Percentiles rank a stretch among this genome's conserved stretches.
phyloP scores from a whole-genome alignment of 1,140 invertebrate genomes.

The Acromyrmex charruanus region DNA sequence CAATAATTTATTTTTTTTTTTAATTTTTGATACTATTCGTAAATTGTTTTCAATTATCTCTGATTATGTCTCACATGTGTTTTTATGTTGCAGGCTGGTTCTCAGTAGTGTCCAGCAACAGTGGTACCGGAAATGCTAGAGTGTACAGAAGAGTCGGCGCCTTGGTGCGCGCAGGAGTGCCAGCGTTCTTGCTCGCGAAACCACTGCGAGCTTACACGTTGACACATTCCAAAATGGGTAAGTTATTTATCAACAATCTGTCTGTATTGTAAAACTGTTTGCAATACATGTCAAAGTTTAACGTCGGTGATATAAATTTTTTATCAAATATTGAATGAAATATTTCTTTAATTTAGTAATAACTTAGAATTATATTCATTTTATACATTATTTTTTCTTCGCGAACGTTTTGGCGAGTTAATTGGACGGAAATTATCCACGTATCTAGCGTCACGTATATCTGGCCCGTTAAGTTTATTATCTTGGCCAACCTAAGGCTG shows the following conservation, averaged over 20 bases:
- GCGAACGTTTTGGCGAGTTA: not conserved
- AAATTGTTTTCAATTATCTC: not conserved
- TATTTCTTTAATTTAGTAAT: not conserved
- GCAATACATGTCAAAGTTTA: not conserved
- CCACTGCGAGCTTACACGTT: constrained; percentile 84
- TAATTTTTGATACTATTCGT: constrained; percentile 33
- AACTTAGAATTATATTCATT: constrained; percentile 2
- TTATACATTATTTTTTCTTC: constrained; percentile 8
- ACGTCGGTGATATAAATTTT: not conserved
- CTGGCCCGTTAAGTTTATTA: constrained; percentile 43
- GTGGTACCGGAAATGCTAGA: constrained; percentile 83
- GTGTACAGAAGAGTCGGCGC: constrained; percentile 84
- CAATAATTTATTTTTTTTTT: not conserved
- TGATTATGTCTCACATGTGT: not conserved
- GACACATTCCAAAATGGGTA: constrained; percentile 85
- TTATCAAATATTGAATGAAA: not conserved
- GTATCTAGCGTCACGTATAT: constrained; percentile 42
- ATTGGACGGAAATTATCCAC: constrained; percentile 25
- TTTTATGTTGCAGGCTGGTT: constrained; percentile 85
- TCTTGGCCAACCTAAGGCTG: not conserved
- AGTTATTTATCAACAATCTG: constrained; percentile 49
- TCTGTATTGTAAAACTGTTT: not conserved
- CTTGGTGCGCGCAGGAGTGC: constrained; percentile 83
- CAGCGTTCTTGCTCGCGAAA: constrained; percentile 83
- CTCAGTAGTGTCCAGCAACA: constrained; percentile 85